Evolutionary conservation across 2,113 vertebrate genomes (phyloP).

Genomic region (Origma solitaria): DNA sequence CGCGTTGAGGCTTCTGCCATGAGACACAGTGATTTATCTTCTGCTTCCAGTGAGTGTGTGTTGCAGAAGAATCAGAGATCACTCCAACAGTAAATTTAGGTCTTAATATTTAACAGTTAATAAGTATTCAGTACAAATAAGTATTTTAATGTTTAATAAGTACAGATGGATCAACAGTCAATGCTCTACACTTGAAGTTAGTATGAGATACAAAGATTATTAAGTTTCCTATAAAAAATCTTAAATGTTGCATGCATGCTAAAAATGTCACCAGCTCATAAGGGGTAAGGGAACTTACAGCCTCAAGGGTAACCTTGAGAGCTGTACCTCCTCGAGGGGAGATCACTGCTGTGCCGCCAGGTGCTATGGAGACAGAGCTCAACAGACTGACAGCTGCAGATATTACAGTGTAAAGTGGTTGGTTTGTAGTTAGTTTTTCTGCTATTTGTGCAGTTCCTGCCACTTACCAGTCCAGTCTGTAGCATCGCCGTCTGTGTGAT

Average conservation of each 20-base stretch:
- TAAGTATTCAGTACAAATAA: not conserved
- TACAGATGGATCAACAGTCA: not conserved
- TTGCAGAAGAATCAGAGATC: not conserved
- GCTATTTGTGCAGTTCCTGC: not conserved
- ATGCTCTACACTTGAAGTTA: not conserved
- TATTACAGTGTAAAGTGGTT: not conserved
- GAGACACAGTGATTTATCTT: fast-evolving
- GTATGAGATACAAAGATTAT: not conserved
- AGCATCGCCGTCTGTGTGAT: too few relatives aligned
- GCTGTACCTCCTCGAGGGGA: not conserved
- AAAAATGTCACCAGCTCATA: not conserved
- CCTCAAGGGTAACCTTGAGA: not conserved
- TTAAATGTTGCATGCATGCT: not conserved
- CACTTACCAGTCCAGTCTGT: not conserved
- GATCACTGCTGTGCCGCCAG: not conserved
- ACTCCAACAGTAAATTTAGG: not conserved
- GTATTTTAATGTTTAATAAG: not conserved
- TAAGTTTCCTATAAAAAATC: not conserved
- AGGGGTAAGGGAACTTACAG: not conserved
- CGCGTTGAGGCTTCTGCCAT: not conserved
- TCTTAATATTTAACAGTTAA: not conserved
- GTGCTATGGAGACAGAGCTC: not conserved
- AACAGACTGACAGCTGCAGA: not conserved
- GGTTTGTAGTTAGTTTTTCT: not conserved
- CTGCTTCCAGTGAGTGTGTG: not conserved